Evolutionary conservation across 2,797 vertebrate genomes (phyloP).

Genomic region (Sebastes nivosus): DNA sequence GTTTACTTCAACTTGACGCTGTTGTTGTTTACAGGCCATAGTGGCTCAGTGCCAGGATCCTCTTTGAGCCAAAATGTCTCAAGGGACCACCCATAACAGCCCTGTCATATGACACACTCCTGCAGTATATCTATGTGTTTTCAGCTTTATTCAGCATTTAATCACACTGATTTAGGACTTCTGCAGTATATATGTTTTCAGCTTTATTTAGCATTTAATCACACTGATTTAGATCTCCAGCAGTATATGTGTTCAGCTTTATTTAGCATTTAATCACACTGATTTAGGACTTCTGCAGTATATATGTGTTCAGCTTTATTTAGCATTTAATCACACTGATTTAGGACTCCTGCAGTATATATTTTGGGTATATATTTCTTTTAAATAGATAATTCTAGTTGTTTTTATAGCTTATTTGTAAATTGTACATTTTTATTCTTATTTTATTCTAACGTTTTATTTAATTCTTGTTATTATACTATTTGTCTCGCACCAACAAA

Average conservation of each 20-base stretch:
- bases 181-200: background rate
- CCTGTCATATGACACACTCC: constrained; percentile 66
- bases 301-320: background rate
- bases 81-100: constrained; percentile 70
- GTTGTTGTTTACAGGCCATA: constrained; percentile 84
- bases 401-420: too few relatives aligned
- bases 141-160: background rate
- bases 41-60: constrained; percentile 72
- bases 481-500: too few relatives aligned
- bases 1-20: constrained; percentile 72
- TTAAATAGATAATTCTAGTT: too few relatives aligned
- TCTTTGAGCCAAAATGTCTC: constrained; percentile 73
- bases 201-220: too few relatives aligned
- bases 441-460: too few relatives aligned
- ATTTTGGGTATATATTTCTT: too few relatives aligned
- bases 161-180: background rate
- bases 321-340: too few relatives aligned
- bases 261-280: background rate
- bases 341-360: too few relatives aligned
- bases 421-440: too few relatives aligned
- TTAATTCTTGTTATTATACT: too few relatives aligned
- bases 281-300: background rate
- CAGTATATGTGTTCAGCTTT: too few relatives aligned
- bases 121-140: background rate
- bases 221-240: too few relatives aligned